Conservation (phyloP, 2,888 invertebrate genomes). For the Oxytorus armatus region DNA sequence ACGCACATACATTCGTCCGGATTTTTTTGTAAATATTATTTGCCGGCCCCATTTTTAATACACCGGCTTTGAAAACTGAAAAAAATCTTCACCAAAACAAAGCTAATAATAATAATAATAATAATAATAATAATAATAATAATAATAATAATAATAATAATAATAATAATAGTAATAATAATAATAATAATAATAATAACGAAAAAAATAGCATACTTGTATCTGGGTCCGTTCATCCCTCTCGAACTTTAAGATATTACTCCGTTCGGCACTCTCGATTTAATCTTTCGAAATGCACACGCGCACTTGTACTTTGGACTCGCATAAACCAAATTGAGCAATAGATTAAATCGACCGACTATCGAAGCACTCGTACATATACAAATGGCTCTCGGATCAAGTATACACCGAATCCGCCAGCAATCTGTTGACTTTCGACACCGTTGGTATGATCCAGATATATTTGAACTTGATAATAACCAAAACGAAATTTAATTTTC, state of each 20-base stretch:
- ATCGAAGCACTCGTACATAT: constrained; percentile 31
- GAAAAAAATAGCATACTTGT: constrained; percentile 16
- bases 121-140: not conserved
- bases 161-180: too few species aligned
- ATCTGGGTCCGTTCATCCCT: constrained; percentile 22
- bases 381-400: constrained; percentile 19
- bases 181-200: not conserved
- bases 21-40: too few species aligned
- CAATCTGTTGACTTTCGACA: not conserved
- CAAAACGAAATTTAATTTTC: not conserved
- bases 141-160: too few species aligned
- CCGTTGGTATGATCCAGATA: not conserved
- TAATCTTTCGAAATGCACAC: not conserved
- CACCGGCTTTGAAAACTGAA: too few species aligned
- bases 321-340: constrained; percentile 9
- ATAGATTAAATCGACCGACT: not conserved
- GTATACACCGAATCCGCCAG: not conserved
- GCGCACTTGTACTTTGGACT: constrained; percentile 15
- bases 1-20: too few species aligned
- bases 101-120: too few species aligned
- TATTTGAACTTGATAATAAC: not conserved
- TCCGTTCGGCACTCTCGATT: not conserved
- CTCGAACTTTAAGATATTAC: too few species aligned
- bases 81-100: too few species aligned
- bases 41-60: too few species aligned